Percentiles rank a stretch among this genome's conserved stretches.
These are phyloP conservation scores for Leptinotarsa peninsularis DNA, from an alignment of 2,888 invertebrate genomes.

Conservation along the genomic window DNA sequence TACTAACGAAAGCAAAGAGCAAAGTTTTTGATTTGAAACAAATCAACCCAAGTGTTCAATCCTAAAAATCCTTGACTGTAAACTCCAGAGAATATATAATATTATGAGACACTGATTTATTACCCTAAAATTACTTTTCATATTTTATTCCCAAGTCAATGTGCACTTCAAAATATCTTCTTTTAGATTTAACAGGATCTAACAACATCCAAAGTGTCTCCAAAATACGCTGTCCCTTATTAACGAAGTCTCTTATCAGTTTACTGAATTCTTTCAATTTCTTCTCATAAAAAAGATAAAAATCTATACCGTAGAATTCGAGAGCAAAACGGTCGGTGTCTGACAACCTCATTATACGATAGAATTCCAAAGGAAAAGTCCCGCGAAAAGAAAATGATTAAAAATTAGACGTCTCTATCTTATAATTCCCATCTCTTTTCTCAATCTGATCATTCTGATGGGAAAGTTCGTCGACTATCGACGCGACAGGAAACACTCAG, in stretches of 20 bases:
- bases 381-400: conserved; percentile 16
- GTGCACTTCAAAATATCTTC: no score
- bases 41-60: no score
- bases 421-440: conserved; percentile 15
- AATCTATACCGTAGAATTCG: conserved; percentile 9
- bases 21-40: no score
- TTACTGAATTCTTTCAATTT: not conserved
- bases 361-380: not conserved
- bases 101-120: no score
- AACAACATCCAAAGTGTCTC: not conserved
- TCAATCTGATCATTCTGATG: conserved; percentile 15
- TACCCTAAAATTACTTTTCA: no score
- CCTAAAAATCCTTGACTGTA: no score
- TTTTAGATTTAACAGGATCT: not conserved
- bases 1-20: no score
- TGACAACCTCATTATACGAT: conserved; percentile 16
- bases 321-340: conserved; percentile 3
- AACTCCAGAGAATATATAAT: no score
- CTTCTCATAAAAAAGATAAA: not conserved
- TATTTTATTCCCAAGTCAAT: no score
- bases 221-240: not conserved
- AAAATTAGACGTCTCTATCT: conserved; percentile 19
- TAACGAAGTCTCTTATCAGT: not conserved
- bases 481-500: conserved; percentile 16
- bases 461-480: conserved; percentile 2